Evolutionary conservation across 2,113 vertebrate species (phyloP).

Genomic region (Aptenodytes patagonicus): DNA sequence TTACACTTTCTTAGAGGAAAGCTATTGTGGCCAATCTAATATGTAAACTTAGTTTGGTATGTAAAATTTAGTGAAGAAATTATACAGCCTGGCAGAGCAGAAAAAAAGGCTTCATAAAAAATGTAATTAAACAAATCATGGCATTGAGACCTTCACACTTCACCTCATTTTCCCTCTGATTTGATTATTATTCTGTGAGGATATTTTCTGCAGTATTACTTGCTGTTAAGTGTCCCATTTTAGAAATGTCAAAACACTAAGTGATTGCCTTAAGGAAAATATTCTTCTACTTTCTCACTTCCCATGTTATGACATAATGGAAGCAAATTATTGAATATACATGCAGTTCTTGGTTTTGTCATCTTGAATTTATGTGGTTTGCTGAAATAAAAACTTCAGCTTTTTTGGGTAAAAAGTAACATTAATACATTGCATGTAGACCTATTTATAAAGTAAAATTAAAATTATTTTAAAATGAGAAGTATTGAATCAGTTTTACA

Average conservation of each 20-base stretch:
- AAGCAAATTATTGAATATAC: slow-evolving; percentile 1
- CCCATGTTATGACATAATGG: background rate
- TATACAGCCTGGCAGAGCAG: background rate
- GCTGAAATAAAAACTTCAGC: background rate
- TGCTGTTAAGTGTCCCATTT: slow-evolving; percentile 22
- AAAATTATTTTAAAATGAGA: background rate
- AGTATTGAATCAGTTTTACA: background rate
- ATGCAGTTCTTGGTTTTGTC: background rate
- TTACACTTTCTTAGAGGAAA: background rate
- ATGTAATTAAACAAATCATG: background rate
- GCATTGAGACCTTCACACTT: background rate
- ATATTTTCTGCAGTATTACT: background rate
- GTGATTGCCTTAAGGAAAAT: slow-evolving; percentile 34
- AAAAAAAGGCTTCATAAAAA: background rate
- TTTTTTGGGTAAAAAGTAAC: background rate
- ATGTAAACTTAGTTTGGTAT: background rate
- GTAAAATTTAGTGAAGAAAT: background rate
- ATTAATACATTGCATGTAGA: background rate
- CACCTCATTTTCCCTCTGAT: slow-evolving; percentile 42
- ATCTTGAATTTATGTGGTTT: background rate
- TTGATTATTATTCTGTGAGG: slow-evolving; percentile 15
- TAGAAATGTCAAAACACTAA: slow-evolving; percentile 51
- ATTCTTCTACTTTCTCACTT: background rate
- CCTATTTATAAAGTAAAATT: background rate
- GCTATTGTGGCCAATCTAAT: background rate